A percentile compares a stretch with the other conserved stretches of the same genome.
Evolutionary conservation across 2,888 invertebrate species (phyloP).

Genomic region (Drosophila lutescens): DNA sequence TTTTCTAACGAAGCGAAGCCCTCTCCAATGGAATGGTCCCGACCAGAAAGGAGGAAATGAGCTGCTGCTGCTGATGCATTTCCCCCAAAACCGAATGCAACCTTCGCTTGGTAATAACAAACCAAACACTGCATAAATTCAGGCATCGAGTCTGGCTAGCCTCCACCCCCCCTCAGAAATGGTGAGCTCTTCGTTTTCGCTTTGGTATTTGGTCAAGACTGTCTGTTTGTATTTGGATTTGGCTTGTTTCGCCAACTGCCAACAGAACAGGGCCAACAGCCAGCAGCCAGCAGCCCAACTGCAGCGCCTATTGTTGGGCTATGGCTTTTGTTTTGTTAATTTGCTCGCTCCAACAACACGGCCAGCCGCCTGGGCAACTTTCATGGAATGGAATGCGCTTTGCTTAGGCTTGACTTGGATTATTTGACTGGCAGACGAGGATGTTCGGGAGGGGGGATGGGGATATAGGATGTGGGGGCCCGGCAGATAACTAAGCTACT

Average conservation of each 20-base stretch:
- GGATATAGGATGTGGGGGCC: background rate
- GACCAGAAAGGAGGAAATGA: constrained; percentile 60
- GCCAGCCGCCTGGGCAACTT: constrained; percentile 31
- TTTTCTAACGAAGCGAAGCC: constrained; percentile 62
- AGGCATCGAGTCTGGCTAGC: constrained; percentile 36
- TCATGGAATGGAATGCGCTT: constrained; percentile 54
- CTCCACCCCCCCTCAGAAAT: background rate
- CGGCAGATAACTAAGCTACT: constrained; percentile 58
- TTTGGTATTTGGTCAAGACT: constrained; percentile 73
- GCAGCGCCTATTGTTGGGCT: constrained; percentile 59
- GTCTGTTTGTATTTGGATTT: constrained; percentile 43
- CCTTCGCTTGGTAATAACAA: constrained; percentile 65
- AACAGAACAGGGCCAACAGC: constrained; percentile 20
- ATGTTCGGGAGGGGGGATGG: background rate
- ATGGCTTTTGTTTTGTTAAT: constrained; percentile 74
- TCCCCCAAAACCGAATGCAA: constrained; percentile 14
- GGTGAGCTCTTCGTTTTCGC: constrained; percentile 39
- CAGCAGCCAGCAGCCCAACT: constrained; percentile 5
- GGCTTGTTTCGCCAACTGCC: constrained; percentile 42
- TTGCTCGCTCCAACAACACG: constrained; percentile 49
- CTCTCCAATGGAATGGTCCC: constrained; percentile 4
- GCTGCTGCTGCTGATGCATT: constrained; percentile 37
- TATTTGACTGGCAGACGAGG: constrained; percentile 31
- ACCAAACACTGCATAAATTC: constrained; percentile 79
- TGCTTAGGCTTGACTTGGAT: constrained; percentile 55